These are phyloP conservation scores for Xiphydria camelus DNA, from an alignment of 2,888 invertebrate species.

Conservation along the genomic window DNA sequence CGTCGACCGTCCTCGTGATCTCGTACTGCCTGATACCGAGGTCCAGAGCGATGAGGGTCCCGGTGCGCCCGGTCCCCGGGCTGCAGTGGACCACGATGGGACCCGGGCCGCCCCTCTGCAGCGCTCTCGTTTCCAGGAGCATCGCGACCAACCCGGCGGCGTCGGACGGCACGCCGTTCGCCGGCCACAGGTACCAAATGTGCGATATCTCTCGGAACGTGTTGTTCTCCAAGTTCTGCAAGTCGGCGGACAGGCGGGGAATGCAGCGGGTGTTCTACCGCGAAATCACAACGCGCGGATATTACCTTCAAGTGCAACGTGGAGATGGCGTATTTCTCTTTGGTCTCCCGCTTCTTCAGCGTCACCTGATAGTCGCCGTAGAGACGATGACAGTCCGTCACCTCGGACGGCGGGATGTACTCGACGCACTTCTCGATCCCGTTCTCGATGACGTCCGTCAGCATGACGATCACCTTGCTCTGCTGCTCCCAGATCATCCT, in stretches of 20 bases:
- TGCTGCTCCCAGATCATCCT: slow-evolving; percentile 97
- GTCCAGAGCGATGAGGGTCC: slow-evolving; percentile 84
- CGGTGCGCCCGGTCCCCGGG: slow-evolving; percentile 88
- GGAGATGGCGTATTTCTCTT: slow-evolving; percentile 89
- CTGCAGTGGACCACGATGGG: slow-evolving; percentile 85
- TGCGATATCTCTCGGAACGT: slow-evolving; percentile 87
- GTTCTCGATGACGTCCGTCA: slow-evolving; percentile 87
- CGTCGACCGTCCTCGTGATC: slow-evolving; percentile 77
- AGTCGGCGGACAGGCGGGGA: too few relatives aligned
- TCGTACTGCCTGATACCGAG: slow-evolving; percentile 85
- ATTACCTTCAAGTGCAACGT: slow-evolving; percentile 77
- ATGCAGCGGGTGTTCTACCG: too few relatives aligned
- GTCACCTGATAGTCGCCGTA: slow-evolving; percentile 89
- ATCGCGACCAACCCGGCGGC: slow-evolving; percentile 84
- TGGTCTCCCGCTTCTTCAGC: slow-evolving; percentile 84
- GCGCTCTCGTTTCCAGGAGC: slow-evolving; percentile 76
- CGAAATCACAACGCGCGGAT: too few relatives aligned
- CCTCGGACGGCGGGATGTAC: slow-evolving; percentile 89
- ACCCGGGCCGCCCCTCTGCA: slow-evolving; percentile 61
- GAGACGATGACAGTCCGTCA: slow-evolving; percentile 83
- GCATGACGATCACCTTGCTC: slow-evolving; percentile 83
- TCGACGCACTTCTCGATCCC: slow-evolving; percentile 89
- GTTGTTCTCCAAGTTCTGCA: slow-evolving; percentile 74
- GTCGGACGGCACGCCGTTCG: slow-evolving; percentile 83
- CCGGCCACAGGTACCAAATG: slow-evolving; percentile 94